Conservation (phyloP, 2,113 vertebrate species). For the Leucosticte australis region DNA sequence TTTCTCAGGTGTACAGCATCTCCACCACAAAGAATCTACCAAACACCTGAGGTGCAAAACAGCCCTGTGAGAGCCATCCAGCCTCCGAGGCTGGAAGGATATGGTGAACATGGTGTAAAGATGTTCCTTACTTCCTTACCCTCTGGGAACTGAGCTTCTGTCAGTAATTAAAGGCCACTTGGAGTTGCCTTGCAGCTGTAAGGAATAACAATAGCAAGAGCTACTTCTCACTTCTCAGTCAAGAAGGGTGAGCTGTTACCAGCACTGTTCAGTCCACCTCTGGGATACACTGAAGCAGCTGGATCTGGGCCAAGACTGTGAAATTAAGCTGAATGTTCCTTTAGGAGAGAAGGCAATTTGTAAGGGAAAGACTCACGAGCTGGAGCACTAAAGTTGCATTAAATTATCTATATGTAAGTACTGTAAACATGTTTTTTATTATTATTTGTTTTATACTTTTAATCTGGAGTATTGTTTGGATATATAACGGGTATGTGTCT, state of each 20-base stretch:
- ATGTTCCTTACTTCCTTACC: neutral
- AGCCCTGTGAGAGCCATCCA: neutral
- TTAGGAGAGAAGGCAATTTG: neutral
- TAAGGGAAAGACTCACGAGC: neutral
- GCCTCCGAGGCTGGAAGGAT: neutral
- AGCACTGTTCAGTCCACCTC: neutral
- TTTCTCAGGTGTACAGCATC: neutral
- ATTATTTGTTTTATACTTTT: neutral
- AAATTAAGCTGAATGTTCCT: neutral
- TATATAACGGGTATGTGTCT: neutral
- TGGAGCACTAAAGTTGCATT: neutral
- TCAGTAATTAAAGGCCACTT: neutral
- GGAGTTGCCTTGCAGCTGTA: neutral
- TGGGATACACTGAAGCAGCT: neutral
- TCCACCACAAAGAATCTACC: neutral
- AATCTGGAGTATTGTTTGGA: neutral
- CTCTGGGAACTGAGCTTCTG: neutral
- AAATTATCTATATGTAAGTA: neutral
- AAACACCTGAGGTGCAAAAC: neutral
- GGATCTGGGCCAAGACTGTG: neutral
- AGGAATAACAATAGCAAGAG: neutral
- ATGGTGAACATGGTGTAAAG: accelerated
- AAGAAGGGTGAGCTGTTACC: neutral
- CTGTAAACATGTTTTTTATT: neutral
- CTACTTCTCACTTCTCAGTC: neutral